Conservation (phyloP, 2,113 vertebrate species). For the Setophaga petechia region DNA sequence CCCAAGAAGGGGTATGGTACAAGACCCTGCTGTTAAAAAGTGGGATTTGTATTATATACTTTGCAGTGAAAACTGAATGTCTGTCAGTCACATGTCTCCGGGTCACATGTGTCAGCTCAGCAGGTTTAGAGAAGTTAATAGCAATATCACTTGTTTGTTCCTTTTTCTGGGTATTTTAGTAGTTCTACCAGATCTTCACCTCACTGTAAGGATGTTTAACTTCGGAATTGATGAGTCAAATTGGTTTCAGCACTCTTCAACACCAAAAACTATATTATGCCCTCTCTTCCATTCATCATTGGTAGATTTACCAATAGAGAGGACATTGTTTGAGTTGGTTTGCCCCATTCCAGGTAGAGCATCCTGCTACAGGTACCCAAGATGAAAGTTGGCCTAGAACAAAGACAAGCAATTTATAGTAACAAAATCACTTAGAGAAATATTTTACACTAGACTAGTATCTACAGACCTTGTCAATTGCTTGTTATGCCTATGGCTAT, state of each 20-base stretch:
- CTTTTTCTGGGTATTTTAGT: not conserved
- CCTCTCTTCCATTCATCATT: rapidly evolving
- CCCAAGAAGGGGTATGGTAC: not conserved
- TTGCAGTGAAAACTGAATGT: not conserved
- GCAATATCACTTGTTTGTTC: no score
- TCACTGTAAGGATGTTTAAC: not conserved
- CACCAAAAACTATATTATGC: rapidly evolving
- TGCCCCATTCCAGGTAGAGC: not conserved
- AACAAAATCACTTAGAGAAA: not conserved
- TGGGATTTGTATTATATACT: rapidly evolving
- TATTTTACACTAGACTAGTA: rapidly evolving
- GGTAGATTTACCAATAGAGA: not conserved
- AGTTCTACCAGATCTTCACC: not conserved
- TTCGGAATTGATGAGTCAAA: not conserved
- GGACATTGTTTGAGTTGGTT: not conserved
- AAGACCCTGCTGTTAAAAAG: not conserved
- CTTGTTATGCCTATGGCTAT: not conserved
- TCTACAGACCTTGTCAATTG: not conserved
- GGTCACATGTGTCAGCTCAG: not conserved
- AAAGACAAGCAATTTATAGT: not conserved
- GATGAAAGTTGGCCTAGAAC: not conserved
- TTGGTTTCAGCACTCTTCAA: not conserved
- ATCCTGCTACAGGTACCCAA: not conserved
- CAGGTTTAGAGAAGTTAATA: not conserved
- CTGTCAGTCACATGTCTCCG: not conserved